These are phyloP conservation scores for Drosophila subquinaria DNA, from an alignment of 2,888 invertebrate species.

Conservation along the genomic window DNA sequence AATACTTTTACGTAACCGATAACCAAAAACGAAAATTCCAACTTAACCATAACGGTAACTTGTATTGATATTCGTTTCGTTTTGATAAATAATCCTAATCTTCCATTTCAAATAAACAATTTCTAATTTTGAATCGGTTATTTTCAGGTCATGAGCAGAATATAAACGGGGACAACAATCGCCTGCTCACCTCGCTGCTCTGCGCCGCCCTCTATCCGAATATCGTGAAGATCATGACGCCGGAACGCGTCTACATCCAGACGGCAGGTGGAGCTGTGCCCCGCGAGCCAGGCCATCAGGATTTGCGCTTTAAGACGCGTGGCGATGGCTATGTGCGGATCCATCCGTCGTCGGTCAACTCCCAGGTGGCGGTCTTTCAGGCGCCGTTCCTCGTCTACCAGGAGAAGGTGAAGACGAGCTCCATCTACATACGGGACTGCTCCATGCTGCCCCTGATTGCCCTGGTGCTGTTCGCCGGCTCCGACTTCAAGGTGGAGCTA, in stretches of 20 bases:
- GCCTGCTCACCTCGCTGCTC: slow-evolving; percentile 92
- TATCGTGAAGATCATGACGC: slow-evolving; percentile 92
- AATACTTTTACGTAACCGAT: no score
- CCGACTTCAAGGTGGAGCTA: slow-evolving; percentile 90
- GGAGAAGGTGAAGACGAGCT: slow-evolving; percentile 93
- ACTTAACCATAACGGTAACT: no score
- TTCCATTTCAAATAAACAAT: background rate
- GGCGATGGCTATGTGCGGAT: slow-evolving; percentile 90
- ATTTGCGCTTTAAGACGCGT: slow-evolving; percentile 91
- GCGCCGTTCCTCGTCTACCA: slow-evolving; percentile 93
- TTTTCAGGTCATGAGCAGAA: slow-evolving; percentile 87
- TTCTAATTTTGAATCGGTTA: background rate
- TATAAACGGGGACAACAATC: slow-evolving; percentile 90
- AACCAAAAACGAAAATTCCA: no score
- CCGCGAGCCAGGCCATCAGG: slow-evolving; percentile 89
- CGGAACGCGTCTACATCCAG: slow-evolving; percentile 91
- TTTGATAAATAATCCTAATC: no score
- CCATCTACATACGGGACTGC: slow-evolving; percentile 92
- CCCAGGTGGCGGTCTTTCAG: slow-evolving; percentile 88
- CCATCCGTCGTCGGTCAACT: slow-evolving; percentile 92
- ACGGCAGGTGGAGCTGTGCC: slow-evolving; percentile 92
- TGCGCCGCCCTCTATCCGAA: slow-evolving; percentile 97
- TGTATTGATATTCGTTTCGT: no score
- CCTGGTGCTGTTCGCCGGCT: slow-evolving; percentile 90
- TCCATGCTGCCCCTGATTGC: slow-evolving; percentile 92